These are phyloP conservation scores for Scaptomyza cyrtandrae DNA, from an alignment of 2,888 invertebrate species.

Conservation along the genomic window DNA sequence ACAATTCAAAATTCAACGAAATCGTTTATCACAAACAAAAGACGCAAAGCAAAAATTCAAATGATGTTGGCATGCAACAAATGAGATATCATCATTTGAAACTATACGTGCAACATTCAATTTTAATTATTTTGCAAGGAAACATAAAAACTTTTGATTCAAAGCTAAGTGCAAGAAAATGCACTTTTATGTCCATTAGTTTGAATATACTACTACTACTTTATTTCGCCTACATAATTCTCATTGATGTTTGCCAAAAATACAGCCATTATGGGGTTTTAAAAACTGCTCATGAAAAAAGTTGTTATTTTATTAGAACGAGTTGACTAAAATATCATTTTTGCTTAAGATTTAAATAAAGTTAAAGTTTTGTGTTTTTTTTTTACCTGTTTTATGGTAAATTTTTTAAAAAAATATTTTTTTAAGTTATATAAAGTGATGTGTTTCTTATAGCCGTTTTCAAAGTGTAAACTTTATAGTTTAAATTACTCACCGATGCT, in stretches of 20 bases:
- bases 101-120: neutral
- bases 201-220: neutral
- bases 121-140: neutral
- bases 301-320: too few species aligned
- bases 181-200: neutral
- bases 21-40: conserved; percentile 2
- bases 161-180: neutral
- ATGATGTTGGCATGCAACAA: neutral
- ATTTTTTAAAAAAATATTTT: too few species aligned
- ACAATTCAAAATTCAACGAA: neutral
- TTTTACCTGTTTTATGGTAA: too few species aligned
- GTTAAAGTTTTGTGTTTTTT: too few species aligned
- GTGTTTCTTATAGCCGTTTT: too few species aligned
- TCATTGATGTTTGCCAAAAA: too few species aligned
- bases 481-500: conserved; percentile 76
- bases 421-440: too few species aligned
- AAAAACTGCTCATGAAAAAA: too few species aligned
- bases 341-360: too few species aligned
- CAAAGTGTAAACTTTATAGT: neutral
- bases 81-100: neutral
- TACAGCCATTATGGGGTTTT: too few species aligned
- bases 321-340: too few species aligned
- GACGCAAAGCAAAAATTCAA: neutral
- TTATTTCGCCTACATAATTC: neutral
- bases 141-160: neutral